Conservation (phyloP, 2,113 vertebrate genomes). For the pig (Sus scrofa) region T2T-Sscrofa CM000817.6:159538001-159538500, state of each 20-base stretch:
- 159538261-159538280: background rate
- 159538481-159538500: background rate
- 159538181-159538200: background rate
- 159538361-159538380: background rate
- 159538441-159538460: background rate
- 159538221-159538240: background rate
- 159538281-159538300: background rate
- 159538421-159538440: rapidly evolving
- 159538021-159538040: background rate
- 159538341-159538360: background rate
- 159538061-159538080: background rate
- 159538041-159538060: background rate
- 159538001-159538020: background rate
- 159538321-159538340: background rate
- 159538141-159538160: background rate
- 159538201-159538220: background rate
- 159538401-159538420: background rate
- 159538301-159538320: background rate
- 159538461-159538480: background rate
- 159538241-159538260: background rate
- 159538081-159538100: background rate
- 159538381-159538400: background rate
- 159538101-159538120: background rate
- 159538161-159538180: background rate
- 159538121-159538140: background rate